Percentiles rank a stretch among this genome's conserved stretches.
Conservation (phyloP, 2,113 vertebrate species). For the Peromyscus leucopus region DNA sequence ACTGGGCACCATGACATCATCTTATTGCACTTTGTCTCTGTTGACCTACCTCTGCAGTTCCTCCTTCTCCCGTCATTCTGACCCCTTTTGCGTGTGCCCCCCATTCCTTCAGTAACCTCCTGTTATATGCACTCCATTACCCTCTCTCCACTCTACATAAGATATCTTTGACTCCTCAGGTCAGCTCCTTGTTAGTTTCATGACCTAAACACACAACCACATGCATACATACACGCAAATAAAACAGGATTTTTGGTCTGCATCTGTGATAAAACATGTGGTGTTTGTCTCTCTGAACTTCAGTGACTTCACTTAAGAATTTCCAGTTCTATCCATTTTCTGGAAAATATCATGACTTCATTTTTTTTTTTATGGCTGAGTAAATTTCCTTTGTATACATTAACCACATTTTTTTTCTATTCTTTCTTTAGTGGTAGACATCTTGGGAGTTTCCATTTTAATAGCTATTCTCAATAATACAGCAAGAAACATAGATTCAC, state of each 20-base stretch:
- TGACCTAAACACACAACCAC: background rate
- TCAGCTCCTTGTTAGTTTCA: too few relatives aligned
- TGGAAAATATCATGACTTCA: background rate
- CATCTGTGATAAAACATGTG: background rate
- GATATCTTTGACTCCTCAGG: background rate
- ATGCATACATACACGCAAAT: background rate
- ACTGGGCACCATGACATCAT: background rate
- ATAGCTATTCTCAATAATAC: background rate
- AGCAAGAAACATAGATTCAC: too few relatives aligned
- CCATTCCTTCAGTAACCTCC: too few relatives aligned
- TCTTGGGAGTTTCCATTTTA: background rate
- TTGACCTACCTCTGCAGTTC: background rate
- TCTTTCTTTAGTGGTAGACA: background rate
- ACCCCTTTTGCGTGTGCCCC: background rate
- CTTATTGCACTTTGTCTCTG: background rate
- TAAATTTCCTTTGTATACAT: background rate
- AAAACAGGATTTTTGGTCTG: background rate
- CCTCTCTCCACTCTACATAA: background rate
- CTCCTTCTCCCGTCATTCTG: too few relatives aligned
- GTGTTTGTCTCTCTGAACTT: background rate
- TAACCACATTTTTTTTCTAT: background rate
- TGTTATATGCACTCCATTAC: background rate
- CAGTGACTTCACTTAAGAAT: background rate
- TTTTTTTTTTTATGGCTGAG: background rate
- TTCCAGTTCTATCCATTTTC: background rate